Evolutionary conservation across 1,140 invertebrate species (phyloP), one percentile per base, ranked within the genome.

Genomic region (Calycopis cecrops): DNA sequence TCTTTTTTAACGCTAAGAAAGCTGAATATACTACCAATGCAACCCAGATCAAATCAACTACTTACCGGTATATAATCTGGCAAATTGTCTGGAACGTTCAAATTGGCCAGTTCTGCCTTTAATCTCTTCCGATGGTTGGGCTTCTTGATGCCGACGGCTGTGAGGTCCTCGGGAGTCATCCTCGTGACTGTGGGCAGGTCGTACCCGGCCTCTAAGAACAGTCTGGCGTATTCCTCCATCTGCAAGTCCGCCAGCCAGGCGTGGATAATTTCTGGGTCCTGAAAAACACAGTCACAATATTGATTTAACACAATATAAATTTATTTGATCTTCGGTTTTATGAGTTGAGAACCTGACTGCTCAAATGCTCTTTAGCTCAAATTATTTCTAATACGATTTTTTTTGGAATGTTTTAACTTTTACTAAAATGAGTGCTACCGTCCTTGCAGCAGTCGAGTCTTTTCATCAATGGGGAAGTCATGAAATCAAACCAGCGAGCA

Each of bases 161-260:
- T 94, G 65, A 94, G 89, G 88, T 94, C 97, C 88, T 99, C 98
- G 0, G 98, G 98, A 14, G 98, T 99, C 97, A 99, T 99, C 58
- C 97, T 90, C 18, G 96, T 96, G 69, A 99, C 98, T 0, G 98
- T 99, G 16, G 96, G 93, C 89, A 99, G 93, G 89, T 99, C 98
- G 82, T 99, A 99, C 35, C 98, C 98, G 38, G 98, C 97, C 16
- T 95, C 92, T 48, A 97, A 91, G 86, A 99, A 99, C 17, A 98
- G 91, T 35, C 94, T 91, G 63, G 96, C 96, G 87, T 99, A 99
- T 79, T 99, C 96, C 79, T 98, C 97, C 88, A 98, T 97, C 73
- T 97, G 95, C 37, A 99, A 90, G 74, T 98, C 97, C 37, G 94
- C 92, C 66, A 99, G 88, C 97, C 98, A 99, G 55, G 95, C 93